Evolutionary conservation across 30 jellyfish, hydroid and myxozoan species (phyloP).

Genomic region (Aurelia coerulea): DNA sequence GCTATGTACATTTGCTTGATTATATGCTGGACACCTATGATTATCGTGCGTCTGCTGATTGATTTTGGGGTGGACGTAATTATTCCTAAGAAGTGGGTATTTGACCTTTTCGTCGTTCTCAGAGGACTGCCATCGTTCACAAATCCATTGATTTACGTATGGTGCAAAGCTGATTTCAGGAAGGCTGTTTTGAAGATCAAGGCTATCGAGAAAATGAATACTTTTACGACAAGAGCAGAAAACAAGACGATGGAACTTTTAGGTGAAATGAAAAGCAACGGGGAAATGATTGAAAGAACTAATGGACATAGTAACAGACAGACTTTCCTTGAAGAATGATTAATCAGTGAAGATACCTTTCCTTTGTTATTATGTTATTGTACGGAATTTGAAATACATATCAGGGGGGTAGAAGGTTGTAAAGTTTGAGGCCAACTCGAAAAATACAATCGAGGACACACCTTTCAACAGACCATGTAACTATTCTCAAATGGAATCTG

Average conservation of each 20-base stretch:
- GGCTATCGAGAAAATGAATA: not conserved
- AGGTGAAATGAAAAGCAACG: not conserved
- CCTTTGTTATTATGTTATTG: too few species aligned
- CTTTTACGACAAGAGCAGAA: not conserved
- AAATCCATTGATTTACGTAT: slow-evolving; percentile 58
- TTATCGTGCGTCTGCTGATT: slow-evolving; percentile 13
- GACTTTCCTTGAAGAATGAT: too few species aligned
- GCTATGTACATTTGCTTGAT: slow-evolving; percentile 55
- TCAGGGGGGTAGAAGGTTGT: too few species aligned
- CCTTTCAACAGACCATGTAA: too few species aligned
- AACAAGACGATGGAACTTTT: not conserved
- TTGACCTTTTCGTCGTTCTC: slow-evolving; percentile 41
- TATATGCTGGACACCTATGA: slow-evolving; percentile 70
- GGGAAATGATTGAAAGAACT: not conserved
- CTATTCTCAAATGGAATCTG: too few species aligned
- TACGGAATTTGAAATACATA: too few species aligned
- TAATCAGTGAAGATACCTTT: too few species aligned
- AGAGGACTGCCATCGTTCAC: slow-evolving; percentile 46
- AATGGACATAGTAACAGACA: too few species aligned
- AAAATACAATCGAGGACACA: too few species aligned
- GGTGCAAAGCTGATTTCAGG: slow-evolving; percentile 73
- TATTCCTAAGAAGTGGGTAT: slow-evolving; percentile 4
- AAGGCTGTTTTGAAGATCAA: slow-evolving; percentile 24
- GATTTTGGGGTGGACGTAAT: slow-evolving; percentile 17
- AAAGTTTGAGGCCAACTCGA: too few species aligned